These are phyloP conservation scores for Idris sp. DNA, from an alignment of 1,140 invertebrate species.

Conservation along the genomic window DNA sequence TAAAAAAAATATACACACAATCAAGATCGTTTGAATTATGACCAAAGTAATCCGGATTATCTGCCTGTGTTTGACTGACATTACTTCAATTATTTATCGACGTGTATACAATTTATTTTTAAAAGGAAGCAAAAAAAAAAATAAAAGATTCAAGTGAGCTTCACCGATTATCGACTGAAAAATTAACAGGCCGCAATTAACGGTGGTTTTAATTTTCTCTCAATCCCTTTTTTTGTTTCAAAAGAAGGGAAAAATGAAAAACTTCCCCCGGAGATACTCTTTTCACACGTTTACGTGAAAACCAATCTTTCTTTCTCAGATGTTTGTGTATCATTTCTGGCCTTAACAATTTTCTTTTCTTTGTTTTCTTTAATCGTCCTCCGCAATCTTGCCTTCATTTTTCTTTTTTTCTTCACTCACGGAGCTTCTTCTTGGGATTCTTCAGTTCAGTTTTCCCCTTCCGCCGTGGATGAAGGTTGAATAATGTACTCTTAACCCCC, in stretches of 20 bases:
- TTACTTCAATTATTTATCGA: constrained; percentile 28
- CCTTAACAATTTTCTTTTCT: constrained; percentile 35
- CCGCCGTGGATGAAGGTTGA: constrained; percentile 73
- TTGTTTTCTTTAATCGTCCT: constrained; percentile 59
- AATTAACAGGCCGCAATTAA: constrained; percentile 14
- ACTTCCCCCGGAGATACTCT: background rate
- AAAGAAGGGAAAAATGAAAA: no score
- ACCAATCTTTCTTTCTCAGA: constrained; percentile 50
- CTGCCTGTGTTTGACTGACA: constrained; percentile 14
- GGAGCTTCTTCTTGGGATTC: constrained; percentile 59
- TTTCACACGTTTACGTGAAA: constrained; percentile 25
- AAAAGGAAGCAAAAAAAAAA: constrained; percentile 4
- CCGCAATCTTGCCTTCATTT: constrained; percentile 51
- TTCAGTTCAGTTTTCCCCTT: constrained; percentile 70
- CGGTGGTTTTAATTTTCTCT: constrained; percentile 20
- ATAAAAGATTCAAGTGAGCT: background rate
- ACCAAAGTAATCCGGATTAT: constrained; percentile 38
- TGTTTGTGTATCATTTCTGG: constrained; percentile 36
- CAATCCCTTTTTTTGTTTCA: constrained; percentile 1
- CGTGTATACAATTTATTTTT: constrained; percentile 6
- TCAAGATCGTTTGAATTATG: constrained; percentile 16
- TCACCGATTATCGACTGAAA: constrained; percentile 5
- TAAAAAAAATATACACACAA: no score
- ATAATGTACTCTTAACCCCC: constrained; percentile 73
- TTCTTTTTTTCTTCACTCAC: constrained; percentile 43